Conservation (phyloP, 2,888 invertebrate genomes). For the Iselma pallidipennis region DNA sequence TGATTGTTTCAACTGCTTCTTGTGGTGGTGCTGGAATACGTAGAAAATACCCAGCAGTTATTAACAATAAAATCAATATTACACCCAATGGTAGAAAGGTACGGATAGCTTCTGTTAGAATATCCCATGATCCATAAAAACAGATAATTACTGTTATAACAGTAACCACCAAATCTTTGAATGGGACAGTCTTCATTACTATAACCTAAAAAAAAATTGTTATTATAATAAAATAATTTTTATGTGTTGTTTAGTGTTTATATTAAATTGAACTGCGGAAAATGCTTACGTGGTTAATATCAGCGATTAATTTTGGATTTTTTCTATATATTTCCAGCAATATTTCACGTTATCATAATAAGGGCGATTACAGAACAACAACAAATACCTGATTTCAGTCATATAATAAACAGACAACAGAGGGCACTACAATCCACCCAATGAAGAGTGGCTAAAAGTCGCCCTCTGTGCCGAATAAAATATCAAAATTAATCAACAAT, state of each 20-base stretch:
- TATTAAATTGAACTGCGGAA: no score
- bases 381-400: neutral
- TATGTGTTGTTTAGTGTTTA: no score
- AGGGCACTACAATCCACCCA: no score
- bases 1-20: slow-evolving; percentile 58
- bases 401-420: neutral
- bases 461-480: no score
- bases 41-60: slow-evolving; percentile 56
- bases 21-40: slow-evolving; percentile 56
- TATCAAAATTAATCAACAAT: no score
- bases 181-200: neutral
- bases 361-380: no score
- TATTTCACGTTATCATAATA: no score
- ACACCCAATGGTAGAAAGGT: slow-evolving; percentile 47
- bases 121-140: slow-evolving; percentile 43
- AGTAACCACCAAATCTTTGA: slow-evolving; percentile 3
- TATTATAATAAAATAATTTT: no score
- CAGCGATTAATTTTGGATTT: neutral
- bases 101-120: slow-evolving; percentile 44
- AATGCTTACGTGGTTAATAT: neutral
- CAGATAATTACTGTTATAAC: slow-evolving; percentile 35
- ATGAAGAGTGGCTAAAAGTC: no score
- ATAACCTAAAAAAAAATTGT: neutral
- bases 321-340: neutral
- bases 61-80: slow-evolving; percentile 39